A percentile compares a stretch with the other conserved stretches of the same genome.
These are phyloP conservation scores for Schrankia costaestrigalis DNA, from an alignment of 2,888 invertebrate genomes.

Conservation along the genomic window DNA sequence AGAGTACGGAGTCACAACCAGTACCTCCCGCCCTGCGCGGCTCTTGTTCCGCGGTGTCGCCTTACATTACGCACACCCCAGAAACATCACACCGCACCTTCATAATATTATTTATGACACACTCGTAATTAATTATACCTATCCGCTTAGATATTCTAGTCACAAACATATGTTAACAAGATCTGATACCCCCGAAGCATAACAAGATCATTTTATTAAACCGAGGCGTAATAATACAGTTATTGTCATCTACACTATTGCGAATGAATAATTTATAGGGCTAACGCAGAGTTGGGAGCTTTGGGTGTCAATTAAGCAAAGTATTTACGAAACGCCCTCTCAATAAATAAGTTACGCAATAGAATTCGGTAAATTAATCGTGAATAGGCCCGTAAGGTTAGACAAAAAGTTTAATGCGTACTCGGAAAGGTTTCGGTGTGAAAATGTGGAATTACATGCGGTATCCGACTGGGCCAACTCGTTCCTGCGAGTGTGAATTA, in stretches of 20 bases:
- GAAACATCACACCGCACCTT: conserved; percentile 37
- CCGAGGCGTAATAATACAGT: conserved; percentile 39
- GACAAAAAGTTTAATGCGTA: conserved; percentile 72
- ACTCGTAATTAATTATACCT: conserved; percentile 61
- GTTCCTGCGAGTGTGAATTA: conserved; percentile 60
- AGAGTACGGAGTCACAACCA: conserved; percentile 15
- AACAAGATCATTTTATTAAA: conserved; percentile 47
- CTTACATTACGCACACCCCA: conserved; percentile 42
- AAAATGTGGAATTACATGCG: conserved; percentile 68
- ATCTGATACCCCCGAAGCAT: conserved; percentile 45
- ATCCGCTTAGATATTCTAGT: conserved; percentile 53
- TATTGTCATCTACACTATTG: conserved; percentile 46
- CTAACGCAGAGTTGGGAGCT: conserved; percentile 46
- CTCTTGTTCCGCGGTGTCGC: conserved; percentile 46
- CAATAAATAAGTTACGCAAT: conserved; percentile 65
- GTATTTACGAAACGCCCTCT: conserved; percentile 59
- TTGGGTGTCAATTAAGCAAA: conserved; percentile 64
- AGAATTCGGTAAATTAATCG: conserved; percentile 69
- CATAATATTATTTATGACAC: conserved; percentile 62
- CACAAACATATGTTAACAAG: conserved; percentile 59
- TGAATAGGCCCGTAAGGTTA: conserved; percentile 48
- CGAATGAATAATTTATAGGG: conserved; percentile 59
- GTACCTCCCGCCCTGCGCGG: conserved; percentile 22
- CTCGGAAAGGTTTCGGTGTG: conserved; percentile 55
- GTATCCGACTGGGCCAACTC: conserved; percentile 56